phyloP scores from a whole-genome alignment of 2,797 vertebrate species.

The Malacoctenus gilli region DNA sequence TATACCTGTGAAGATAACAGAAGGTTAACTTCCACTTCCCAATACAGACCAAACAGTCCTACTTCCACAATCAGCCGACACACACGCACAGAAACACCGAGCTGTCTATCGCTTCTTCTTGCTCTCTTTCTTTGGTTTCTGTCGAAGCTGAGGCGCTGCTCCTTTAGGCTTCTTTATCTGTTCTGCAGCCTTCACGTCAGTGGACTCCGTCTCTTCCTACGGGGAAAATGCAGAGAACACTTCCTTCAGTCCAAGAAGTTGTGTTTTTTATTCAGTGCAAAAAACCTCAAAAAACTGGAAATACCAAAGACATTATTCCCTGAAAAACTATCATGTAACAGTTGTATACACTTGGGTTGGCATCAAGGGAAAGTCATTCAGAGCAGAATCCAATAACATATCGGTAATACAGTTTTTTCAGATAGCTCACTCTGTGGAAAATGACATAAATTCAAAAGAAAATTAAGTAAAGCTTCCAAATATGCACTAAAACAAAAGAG shows the following conservation, averaged over 20 bases:
- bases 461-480: conserved; percentile 8
- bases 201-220: conserved; percentile 75
- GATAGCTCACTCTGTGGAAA: background rate
- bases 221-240: conserved; percentile 26
- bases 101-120: conserved; percentile 83
- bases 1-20: conserved; percentile 6
- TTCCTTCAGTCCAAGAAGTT: conserved; percentile 2
- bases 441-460: background rate
- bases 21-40: background rate
- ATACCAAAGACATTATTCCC: no score
- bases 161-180: conserved; percentile 80
- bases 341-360: background rate
- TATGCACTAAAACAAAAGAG: conserved; percentile 15
- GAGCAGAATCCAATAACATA: background rate
- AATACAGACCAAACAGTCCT: background rate
- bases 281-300: no score
- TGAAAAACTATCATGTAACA: background rate
- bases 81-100: background rate
- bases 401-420: background rate
- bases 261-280: conserved; percentile 4
- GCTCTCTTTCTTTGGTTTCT: conserved; percentile 85
- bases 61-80: background rate
- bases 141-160: conserved; percentile 71
- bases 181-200: conserved; percentile 70
- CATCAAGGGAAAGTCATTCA: background rate